phyloP scores from a whole-genome alignment of 2,113 vertebrate genomes.

The Leptosomus discolor region DNA sequence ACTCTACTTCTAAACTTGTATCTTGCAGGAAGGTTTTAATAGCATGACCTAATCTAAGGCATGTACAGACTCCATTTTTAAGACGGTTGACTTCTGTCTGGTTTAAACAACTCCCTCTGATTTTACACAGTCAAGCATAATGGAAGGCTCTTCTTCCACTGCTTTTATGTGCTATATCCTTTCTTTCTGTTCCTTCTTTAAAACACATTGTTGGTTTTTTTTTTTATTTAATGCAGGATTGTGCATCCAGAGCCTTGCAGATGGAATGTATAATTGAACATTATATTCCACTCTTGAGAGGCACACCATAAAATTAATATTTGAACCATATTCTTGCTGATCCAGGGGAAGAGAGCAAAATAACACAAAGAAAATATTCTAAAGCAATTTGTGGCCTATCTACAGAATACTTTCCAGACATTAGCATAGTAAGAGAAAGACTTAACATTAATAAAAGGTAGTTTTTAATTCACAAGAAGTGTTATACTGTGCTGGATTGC shows the following conservation, averaged over 20 bases:
- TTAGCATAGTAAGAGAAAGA: slow-evolving; percentile 4
- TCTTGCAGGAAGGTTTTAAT: not conserved
- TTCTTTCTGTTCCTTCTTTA: slow-evolving; percentile 46
- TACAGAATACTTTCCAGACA: slow-evolving; percentile 34
- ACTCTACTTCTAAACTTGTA: not conserved
- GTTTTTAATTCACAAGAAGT: not conserved
- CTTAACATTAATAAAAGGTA: not conserved
- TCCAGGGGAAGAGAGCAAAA: slow-evolving; percentile 33
- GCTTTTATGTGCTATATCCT: slow-evolving; percentile 30
- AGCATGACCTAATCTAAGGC: slow-evolving; percentile 9
- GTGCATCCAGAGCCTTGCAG: slow-evolving; percentile 42
- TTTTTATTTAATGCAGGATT: slow-evolving; percentile 38
- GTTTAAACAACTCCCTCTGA: not conserved
- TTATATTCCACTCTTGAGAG: slow-evolving; percentile 45
- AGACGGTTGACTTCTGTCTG: slow-evolving; percentile 26
- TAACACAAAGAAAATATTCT: slow-evolving; percentile 31
- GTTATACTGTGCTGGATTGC: not conserved
- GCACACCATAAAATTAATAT: slow-evolving; percentile 62
- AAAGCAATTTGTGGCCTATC: slow-evolving; percentile 40
- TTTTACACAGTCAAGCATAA: slow-evolving; percentile 15
- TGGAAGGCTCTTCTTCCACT: slow-evolving; percentile 17
- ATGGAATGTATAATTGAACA: slow-evolving; percentile 57
- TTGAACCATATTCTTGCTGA: slow-evolving; percentile 52
- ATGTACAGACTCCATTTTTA: not conserved
- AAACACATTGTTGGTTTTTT: not conserved